Percentiles rank a stretch among this genome's conserved stretches.
phyloP scores from a whole-genome alignment of 2,113 vertebrate species.

The Onychostruthus taczanowskii region DNA sequence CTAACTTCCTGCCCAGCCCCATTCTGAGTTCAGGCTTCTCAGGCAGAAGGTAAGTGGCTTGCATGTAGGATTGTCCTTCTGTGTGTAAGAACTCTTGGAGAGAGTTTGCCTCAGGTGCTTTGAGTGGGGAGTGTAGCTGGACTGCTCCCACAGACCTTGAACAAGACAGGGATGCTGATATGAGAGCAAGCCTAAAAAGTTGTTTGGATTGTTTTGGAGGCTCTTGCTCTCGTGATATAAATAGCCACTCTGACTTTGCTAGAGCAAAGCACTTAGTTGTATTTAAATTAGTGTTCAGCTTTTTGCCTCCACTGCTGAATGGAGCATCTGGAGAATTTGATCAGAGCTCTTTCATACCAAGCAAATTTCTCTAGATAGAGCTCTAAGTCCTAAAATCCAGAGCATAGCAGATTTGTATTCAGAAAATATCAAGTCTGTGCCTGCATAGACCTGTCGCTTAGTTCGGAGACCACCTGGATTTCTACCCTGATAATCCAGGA shows the following conservation, averaged over 20 bases:
- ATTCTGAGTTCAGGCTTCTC: not conserved
- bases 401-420: not conserved
- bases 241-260: not conserved
- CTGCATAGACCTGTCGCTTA: not conserved
- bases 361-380: not conserved
- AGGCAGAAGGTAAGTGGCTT: constrained; percentile 51
- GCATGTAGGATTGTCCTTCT: constrained; percentile 34
- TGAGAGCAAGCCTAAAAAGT: not conserved
- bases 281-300: not conserved
- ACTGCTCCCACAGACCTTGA: not conserved
- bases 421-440: not conserved
- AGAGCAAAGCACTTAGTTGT: not conserved
- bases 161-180: not conserved
- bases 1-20: constrained; percentile 38
- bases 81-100: not conserved
- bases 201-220: not conserved
- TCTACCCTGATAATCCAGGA: not conserved
- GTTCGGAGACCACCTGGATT: not conserved
- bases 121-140: not conserved
- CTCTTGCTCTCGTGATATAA: not conserved
- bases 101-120: not conserved
- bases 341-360: not conserved
- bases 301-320: not conserved
- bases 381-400: not conserved
- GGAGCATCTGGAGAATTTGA: not conserved